These are phyloP conservation scores for Theropithecus gelada DNA, from an alignment of 2,113 vertebrate species.

Conservation along the genomic window DNA sequence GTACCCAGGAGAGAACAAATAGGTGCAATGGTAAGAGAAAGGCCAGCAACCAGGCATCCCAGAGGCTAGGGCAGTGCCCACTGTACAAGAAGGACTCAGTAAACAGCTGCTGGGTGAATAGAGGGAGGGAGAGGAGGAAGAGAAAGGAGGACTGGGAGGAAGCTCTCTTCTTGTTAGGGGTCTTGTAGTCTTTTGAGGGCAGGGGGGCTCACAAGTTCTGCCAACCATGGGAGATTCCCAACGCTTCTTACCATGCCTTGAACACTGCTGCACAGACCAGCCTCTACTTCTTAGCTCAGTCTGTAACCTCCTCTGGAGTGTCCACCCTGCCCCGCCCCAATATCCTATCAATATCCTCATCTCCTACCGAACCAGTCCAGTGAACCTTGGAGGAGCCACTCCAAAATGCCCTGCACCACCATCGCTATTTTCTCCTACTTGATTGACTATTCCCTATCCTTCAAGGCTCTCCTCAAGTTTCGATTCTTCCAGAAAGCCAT, in stretches of 20 bases:
- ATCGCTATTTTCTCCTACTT: neutral
- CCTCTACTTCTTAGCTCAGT: no score
- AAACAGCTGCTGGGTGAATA: neutral
- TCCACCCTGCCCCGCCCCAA: no score
- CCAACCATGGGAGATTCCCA: neutral
- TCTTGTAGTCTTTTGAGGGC: neutral
- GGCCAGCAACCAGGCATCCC: neutral
- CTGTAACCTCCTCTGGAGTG: neutral
- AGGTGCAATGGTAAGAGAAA: neutral
- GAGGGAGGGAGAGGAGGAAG: neutral
- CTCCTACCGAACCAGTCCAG: neutral
- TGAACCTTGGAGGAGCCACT: neutral
- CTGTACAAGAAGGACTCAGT: fast-evolving
- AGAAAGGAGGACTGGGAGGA: neutral
- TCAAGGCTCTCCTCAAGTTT: neutral
- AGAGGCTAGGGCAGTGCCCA: fast-evolving
- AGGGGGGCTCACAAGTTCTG: neutral
- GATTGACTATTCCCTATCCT: neutral
- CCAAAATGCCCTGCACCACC: neutral
- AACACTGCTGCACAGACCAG: neutral
- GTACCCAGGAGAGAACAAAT: neutral
- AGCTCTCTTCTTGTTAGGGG: no score
- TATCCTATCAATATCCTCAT: fast-evolving
- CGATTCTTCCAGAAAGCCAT: neutral
- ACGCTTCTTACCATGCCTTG: neutral